A percentile compares a stretch with the other conserved stretches of the same genome.
Evolutionary conservation across 2,113 vertebrate species (phyloP).

Genomic region (Passerina amoena): DNA sequence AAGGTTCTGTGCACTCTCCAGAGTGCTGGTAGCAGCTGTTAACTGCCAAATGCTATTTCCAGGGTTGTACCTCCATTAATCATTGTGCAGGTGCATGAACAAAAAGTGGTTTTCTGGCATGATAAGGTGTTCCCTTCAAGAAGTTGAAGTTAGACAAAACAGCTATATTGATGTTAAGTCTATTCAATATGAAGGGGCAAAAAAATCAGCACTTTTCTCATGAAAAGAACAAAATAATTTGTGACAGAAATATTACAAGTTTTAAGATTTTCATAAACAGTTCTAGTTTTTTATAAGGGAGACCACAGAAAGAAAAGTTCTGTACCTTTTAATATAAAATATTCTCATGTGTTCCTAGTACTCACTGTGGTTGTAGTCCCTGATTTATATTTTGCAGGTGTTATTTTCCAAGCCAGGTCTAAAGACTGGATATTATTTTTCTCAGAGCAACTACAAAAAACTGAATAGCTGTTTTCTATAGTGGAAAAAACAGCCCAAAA

Average conservation of each 20-base stretch:
- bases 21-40: constrained; percentile 59
- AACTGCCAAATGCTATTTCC: constrained; percentile 56
- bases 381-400: constrained; percentile 21
- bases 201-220: not conserved
- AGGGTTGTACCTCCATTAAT: constrained; percentile 53
- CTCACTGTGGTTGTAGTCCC: not conserved
- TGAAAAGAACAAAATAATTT: not conserved
- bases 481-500: not conserved
- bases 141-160: constrained; percentile 1
- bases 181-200: not conserved
- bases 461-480: not conserved
- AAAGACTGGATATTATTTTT: not conserved
- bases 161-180: constrained; percentile 17
- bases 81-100: constrained; percentile 47
- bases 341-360: not conserved
- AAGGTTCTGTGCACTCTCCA: constrained; percentile 53
- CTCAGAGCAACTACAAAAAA: not conserved
- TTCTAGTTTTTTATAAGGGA: not conserved
- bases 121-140: constrained; percentile 28
- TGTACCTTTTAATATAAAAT: not conserved
- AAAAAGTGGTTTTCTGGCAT: constrained; percentile 40
- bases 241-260: not conserved
- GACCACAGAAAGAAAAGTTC: not conserved
- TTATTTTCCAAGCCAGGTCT: not conserved
- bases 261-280: constrained; percentile 28